Evolutionary conservation across 2,888 invertebrate species (phyloP), one percentile per base, ranked within the genome.

Genomic region (Dynastes hyllus): DNA sequence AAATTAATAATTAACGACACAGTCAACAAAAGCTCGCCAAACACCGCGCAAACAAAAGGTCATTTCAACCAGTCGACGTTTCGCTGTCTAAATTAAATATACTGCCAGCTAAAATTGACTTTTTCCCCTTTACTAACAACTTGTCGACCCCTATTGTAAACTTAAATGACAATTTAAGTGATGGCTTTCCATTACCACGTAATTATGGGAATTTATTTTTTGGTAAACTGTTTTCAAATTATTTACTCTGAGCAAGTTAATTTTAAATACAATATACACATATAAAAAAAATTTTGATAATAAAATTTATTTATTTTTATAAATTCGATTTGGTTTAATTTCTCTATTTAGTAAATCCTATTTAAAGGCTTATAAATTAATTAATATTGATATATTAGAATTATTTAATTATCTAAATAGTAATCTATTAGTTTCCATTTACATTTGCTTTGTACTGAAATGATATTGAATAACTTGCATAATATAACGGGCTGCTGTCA

Each of bases 51-150:
- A 40, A 61, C 73, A 61, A 58, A n/a, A 55, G 58, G 22, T 50
- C 3, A 29, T 29, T 13, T 50, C 22, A 69, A 9, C 50, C 50
- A 50, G 50, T 27, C 50, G 9, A 73, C 58, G 9, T 40, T 16
- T 69, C 37, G 40, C 58, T 16, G 16, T 58, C 58, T 73, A 73
- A 73, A 73, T 73, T 71, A 73, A 73, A 58, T 58, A 73, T 61
- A 45, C 40, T 27, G 16, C 22, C 40, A 27, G 37, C 27, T 73
- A 58, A 73, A 73, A 61, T 73, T 40, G 40, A 73, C 58, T 58
- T 73, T 69, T 73, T 58, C 58, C 16, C 27, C 58, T 22, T 40
- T 45, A 55, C 37, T 11, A 50, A 69, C 67, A 50, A 69, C 67
- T 69, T 50, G 67, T 69, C 61, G 58, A 16, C 22, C 40, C 40